Conservation (phyloP, 2,113 vertebrate genomes). For the Tragelaphus scriptus region DNA sequence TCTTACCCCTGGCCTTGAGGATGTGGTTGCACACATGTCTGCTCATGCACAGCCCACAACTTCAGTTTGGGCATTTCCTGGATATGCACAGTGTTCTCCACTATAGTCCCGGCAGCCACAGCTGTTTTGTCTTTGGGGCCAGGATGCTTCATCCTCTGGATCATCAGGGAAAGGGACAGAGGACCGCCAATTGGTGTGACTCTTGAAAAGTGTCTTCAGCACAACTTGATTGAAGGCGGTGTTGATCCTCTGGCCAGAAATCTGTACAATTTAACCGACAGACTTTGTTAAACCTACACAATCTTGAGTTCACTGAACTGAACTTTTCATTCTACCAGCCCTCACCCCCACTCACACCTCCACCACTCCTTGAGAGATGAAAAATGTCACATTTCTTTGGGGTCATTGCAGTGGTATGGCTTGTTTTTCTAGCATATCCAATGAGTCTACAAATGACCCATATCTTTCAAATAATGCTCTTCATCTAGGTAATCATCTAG, state of each 20-base stretch:
- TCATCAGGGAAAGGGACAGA: slow-evolving; percentile 86
- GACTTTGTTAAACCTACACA: slow-evolving; percentile 89
- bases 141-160: slow-evolving; percentile 86
- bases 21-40: slow-evolving; percentile 81
- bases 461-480: background rate
- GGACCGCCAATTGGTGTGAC: slow-evolving; percentile 85
- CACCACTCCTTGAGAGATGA: background rate
- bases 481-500: background rate
- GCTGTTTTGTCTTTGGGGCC: slow-evolving; percentile 86
- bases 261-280: slow-evolving; percentile 90
- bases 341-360: no score
- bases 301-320: slow-evolving; percentile 90
- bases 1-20: slow-evolving; percentile 85
- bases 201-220: slow-evolving; percentile 89
- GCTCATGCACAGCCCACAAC: slow-evolving; percentile 84
- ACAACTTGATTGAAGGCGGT: slow-evolving; percentile 89
- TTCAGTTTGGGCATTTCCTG: slow-evolving; percentile 88
- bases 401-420: background rate
- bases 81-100: slow-evolving; percentile 84
- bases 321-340: slow-evolving; percentile 83
- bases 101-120: slow-evolving; percentile 86
- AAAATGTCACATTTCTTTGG: background rate
- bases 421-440: background rate
- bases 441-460: background rate
- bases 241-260: slow-evolving; percentile 86